Evolutionary conservation across 2,113 vertebrate species (phyloP).

Genomic region (Ia io): DNA sequence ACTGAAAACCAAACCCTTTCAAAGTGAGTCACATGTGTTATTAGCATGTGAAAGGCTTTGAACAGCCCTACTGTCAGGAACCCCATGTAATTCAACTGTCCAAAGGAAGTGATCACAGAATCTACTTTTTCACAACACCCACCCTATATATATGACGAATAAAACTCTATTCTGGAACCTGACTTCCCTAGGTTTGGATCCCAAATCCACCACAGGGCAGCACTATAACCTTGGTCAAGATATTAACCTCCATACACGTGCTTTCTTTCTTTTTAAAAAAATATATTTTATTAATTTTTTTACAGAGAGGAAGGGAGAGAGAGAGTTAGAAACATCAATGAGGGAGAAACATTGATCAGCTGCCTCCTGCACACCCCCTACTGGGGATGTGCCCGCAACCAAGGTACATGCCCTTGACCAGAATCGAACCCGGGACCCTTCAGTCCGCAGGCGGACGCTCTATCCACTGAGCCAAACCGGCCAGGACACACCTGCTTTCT

Average conservation of each 20-base stretch:
- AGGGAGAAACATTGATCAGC: no score
- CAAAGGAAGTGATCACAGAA: neutral
- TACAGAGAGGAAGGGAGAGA: no score
- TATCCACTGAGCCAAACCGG: no score
- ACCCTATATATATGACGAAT: neutral
- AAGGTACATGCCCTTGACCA: no score
- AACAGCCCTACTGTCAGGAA: neutral
- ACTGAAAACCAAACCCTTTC: neutral
- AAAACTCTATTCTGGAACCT: neutral
- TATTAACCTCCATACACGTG: neutral
- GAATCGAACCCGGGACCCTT: no score
- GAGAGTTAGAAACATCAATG: no score
- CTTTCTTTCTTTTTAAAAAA: neutral
- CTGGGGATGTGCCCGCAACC: no score
- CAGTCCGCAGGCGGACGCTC: no score
- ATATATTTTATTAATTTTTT: no score
- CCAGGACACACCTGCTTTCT: neutral
- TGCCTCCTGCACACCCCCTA: no score
- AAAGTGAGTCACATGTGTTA: neutral
- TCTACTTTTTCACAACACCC: neutral
- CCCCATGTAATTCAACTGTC: neutral
- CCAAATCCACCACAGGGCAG: neutral
- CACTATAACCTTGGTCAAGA: neutral
- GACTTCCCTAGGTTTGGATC: neutral
- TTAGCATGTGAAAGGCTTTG: neutral